Evolutionary conservation across 92 coral and sea anemone genomes (phyloP).

Genomic region (Parazoanthus darwini): DNA sequence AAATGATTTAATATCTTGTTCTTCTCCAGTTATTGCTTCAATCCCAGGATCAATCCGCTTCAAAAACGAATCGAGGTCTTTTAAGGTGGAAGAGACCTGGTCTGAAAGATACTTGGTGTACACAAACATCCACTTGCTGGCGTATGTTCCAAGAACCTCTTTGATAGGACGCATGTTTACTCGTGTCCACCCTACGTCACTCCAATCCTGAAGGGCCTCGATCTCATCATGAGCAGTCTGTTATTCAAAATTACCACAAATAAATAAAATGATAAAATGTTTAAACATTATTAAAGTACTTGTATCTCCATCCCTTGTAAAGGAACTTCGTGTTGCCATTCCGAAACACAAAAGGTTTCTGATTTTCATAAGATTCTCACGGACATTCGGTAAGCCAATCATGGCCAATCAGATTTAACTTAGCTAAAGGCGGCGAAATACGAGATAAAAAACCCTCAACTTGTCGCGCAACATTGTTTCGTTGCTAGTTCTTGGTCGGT

Average conservation of each 20-base stretch:
- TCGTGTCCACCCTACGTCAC: slow-evolving; percentile 97
- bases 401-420: too few species aligned
- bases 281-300: too few species aligned
- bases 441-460: too few species aligned
- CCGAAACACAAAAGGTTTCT: too few species aligned
- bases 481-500: too few species aligned
- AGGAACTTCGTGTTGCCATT: too few species aligned
- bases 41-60: slow-evolving; percentile 99
- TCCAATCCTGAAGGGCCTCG: slow-evolving; percentile 87
- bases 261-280: not conserved
- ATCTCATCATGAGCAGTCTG: slow-evolving; percentile 97
- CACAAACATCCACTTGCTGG: slow-evolving; percentile 99
- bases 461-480: too few species aligned
- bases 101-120: slow-evolving; percentile 96
- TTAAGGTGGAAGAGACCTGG: slow-evolving; percentile 95
- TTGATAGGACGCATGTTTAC: slow-evolving; percentile 98
- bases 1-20: slow-evolving; percentile 91
- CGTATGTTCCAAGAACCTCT: slow-evolving; percentile 90
- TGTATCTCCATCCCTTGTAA: too few species aligned
- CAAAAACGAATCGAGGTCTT: slow-evolving; percentile 96
- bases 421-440: too few species aligned
- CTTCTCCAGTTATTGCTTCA: slow-evolving; percentile 98
- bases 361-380: too few species aligned
- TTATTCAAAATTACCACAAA: not conserved
- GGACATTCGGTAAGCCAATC: too few species aligned